Evolutionary conservation across 2,113 vertebrate species (phyloP), one percentile per base, ranked within the genome.

Genomic region (Ctenodactylus gundi): DNA sequence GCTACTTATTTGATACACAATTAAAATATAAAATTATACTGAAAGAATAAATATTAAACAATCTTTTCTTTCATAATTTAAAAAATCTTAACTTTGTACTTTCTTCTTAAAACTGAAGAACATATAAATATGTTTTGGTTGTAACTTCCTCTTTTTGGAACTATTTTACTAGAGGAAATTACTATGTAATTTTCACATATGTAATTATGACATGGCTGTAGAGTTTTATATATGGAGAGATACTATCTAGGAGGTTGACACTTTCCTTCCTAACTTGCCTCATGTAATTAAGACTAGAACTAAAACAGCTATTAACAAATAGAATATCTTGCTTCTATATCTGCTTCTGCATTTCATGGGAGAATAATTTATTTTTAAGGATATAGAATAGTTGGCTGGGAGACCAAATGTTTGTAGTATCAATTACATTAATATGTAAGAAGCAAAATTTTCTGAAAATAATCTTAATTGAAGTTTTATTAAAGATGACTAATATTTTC

Each of bases 31-130:
- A 62, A 92, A 51, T 68, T 46, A 39, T 57, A 39, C 17, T 70
- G 18, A 78, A 86, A 90, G 9, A 9, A 53, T 18, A 67, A 36
- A n/a, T 51, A 36, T 67, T 90, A 60, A 93, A 36, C 44, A 15
- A 21, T 62, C 7, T 65, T 76, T 65, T 72, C 31, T 75, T 70
- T 10, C 65, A 2, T n/a, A n/a, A n/a, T 60, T 90, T 77, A 83
- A 77, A 78, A 80, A 83, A 0, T 1, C 2, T 75, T 73, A 41
- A 41, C 7, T 58, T 7, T 44, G 29, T 77, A 4, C 67, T 88
- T 94, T n/a, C 77, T 80, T 78, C 39, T 88, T 88, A 88, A 93
- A 87, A 64, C 64, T 57, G 53, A 44, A 7, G 81, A 88, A 91
- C 20, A 58, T 55, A 70, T 65, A 84, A 23, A 4, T 67, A 29